A percentile compares a stretch with the other conserved stretches of the same genome.
These are phyloP conservation scores for Trichonephila inaurata DNA, from an alignment of 1,140 invertebrate genomes.

Conservation along the genomic window DNA sequence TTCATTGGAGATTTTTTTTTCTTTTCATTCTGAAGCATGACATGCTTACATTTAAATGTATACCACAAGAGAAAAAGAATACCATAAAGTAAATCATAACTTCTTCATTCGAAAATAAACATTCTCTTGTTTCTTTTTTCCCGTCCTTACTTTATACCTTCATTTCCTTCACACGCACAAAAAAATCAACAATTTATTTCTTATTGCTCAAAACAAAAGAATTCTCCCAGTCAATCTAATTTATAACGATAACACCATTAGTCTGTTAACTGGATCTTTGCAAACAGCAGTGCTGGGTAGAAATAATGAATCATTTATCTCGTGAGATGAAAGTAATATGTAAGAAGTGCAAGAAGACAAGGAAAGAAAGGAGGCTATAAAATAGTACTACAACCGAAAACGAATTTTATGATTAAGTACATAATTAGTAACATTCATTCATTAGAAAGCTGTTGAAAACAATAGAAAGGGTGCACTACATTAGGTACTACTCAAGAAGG, in stretches of 20 bases:
- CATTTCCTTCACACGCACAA: no score
- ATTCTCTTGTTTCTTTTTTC: background rate
- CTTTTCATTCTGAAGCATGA: no score
- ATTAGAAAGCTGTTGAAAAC: conserved; percentile 7
- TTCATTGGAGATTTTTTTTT: no score
- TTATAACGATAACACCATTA: background rate
- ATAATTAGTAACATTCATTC: background rate
- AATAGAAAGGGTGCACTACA: background rate
- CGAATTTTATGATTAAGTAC: background rate
- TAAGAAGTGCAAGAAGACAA: background rate
- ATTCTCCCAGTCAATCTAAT: background rate
- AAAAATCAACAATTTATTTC: no score
- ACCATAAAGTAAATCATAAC: background rate
- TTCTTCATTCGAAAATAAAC: background rate
- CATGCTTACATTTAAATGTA: no score
- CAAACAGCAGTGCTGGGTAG: background rate
- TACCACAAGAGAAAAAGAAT: background rate
- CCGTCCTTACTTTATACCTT: background rate
- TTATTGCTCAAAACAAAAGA: no score
- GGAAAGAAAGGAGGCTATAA: background rate
- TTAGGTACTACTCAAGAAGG: background rate
- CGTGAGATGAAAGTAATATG: background rate
- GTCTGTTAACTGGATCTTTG: background rate
- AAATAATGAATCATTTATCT: background rate
- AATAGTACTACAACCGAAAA: background rate